Evolutionary conservation across 1,140 invertebrate species (phyloP), one percentile per base, ranked within the genome.

Genomic region (Oryctes rhinoceros): DNA sequence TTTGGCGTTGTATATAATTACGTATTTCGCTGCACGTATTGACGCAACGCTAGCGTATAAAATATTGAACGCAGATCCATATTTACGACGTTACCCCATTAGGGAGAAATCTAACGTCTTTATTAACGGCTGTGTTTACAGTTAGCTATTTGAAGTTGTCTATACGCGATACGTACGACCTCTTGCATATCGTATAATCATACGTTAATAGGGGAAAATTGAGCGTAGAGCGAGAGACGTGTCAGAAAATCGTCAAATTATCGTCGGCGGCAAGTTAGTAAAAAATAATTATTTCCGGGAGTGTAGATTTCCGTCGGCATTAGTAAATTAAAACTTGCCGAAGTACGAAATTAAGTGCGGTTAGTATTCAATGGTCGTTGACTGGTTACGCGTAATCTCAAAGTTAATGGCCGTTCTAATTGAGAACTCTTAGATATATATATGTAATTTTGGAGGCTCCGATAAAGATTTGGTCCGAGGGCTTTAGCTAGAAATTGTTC

Each of bases 321-420:
- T 71, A 37, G 24, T 13, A 24, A 71, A 71, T 71, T 71, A 71
- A 71, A 71, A 71, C 65, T 71, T 71, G 24, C 65, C 37, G 65
- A 71, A 71, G 65, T 71, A 71, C 35, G 35, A 71, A 71, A 71
- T 71, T 71, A 30, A 71, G 24, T 35, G 7, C 65, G 65, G 13
- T 71, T 71, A 71, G 24, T 30, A 30, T 71, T 71, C 35, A 35
- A 71, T 71, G 35, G 24, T 71, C 65, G 65, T 24, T 37, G 65
- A 9, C 65, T 71, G 65, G 65, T 71, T 37, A 37, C 24, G 24
- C 65, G 20, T 13, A 30, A 35, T 71, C 18, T 37, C 13, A 37
- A 24, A 37, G 65, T 71, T 71, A 71, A 71, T 71, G 65, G 35
- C 11, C 65, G 65, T 71, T 71, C 13, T 71, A 71, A 71, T 37